Evolutionary conservation across 30 jellyfish, hydroid and myxozoan genomes (phyloP), one percentile per base, ranked within the genome.

Genomic region (Pseudorhiza aurosa): DNA sequence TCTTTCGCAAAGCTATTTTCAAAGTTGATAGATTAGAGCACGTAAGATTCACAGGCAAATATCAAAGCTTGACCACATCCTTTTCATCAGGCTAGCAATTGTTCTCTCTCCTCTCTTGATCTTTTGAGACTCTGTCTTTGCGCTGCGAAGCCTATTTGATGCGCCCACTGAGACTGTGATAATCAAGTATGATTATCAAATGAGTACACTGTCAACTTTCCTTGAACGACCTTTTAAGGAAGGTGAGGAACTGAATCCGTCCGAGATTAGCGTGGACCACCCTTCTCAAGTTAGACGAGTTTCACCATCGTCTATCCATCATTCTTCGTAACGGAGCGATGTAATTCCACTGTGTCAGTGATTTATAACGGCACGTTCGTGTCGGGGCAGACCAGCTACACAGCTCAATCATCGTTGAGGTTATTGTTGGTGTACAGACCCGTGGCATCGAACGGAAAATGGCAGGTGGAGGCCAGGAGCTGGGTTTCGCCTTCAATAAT

Each of bases 211-310:
- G 77, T 32, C 32, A 64, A 64, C 77, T 40, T 31, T 25, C n/a
- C 77, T 40, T 33, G 28, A 64, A 64, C 36, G 33, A 64, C 77
- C 77, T 64, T 64, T 64, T n/a, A 64, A 30, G 77, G 77, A 24
- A 64, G 77, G 77, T 42, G 32, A 64, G 77, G 59, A 64, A 64
- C 33, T 33, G 36, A 33, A 64, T 64, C 77, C 17, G 35, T 27
- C 39, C 17, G 77, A 42, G 77, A 64, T 64, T 64, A 64, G 53
- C 32, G 6, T 25, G 53, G 77, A 64, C 77, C 77, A 64, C 77
- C 77, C 77, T 40, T 64, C 77, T 64, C 77, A 64, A 29, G 58
- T 64, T 64, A 64, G 35, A 33, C 19, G 1, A 53, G 67, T 53
- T 53, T 53, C 29, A 6, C 2, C n/a, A 53, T 53, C 2, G 35